A percentile compares a stretch with the other conserved stretches of the same genome.
These are phyloP conservation scores for Macaria liturata DNA, from an alignment of 2,888 invertebrate species.

Conservation along the genomic window DNA sequence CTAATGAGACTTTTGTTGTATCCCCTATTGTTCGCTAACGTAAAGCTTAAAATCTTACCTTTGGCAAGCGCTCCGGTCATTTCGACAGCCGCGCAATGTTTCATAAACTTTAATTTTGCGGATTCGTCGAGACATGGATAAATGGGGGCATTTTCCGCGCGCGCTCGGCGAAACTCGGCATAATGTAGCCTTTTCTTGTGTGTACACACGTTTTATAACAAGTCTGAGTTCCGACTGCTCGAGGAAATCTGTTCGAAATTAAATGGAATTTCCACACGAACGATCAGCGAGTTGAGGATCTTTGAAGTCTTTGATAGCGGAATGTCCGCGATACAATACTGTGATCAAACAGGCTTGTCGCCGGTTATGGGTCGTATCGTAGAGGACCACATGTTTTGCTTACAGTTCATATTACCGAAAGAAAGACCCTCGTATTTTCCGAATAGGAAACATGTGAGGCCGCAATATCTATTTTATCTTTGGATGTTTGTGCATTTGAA, in stretches of 20 bases:
- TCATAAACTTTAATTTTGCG: constrained; percentile 35
- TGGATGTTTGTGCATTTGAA: constrained; percentile 22
- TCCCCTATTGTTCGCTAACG: constrained; percentile 14
- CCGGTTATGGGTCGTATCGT: constrained; percentile 23
- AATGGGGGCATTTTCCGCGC: constrained; percentile 30
- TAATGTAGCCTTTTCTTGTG: constrained; percentile 34
- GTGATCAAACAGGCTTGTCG: constrained; percentile 52
- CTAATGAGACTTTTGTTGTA: constrained; percentile 28
- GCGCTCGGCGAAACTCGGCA: constrained; percentile 30
- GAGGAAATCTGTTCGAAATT: constrained; percentile 57
- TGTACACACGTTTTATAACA: constrained; percentile 32
- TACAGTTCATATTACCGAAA: constrained; percentile 30
- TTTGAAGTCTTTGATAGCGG: constrained; percentile 58
- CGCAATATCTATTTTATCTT: constrained; percentile 23
- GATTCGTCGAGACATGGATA: constrained; percentile 33
- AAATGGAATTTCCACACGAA: constrained; percentile 70
- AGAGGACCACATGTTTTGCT: constrained; percentile 31
- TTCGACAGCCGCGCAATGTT: constrained; percentile 28
- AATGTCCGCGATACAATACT: constrained; percentile 39
- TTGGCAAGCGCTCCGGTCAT: constrained; percentile 19
- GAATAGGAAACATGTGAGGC: constrained; percentile 26
- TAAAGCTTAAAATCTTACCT: constrained; percentile 27
- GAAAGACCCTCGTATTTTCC: constrained; percentile 26
- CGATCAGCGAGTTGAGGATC: constrained; percentile 55
- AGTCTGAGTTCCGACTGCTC: constrained; percentile 34